Evolutionary conservation across 1,140 invertebrate genomes (phyloP), one percentile per base, ranked within the genome.

Genomic region (Nephila pilipes): DNA sequence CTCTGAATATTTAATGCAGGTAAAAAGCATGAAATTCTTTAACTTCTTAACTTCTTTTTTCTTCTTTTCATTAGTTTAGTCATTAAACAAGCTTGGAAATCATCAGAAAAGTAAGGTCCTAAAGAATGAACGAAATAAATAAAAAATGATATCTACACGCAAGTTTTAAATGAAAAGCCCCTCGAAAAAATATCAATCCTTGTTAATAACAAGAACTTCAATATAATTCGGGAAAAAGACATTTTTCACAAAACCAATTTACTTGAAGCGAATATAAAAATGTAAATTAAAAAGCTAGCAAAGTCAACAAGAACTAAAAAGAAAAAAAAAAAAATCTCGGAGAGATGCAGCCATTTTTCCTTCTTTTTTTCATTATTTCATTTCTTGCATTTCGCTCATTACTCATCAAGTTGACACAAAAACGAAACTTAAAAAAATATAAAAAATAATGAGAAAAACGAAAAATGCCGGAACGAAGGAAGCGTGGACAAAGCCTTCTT

Each of bases 241-340:
- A 81, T 81, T 54, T 81, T 81, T 81, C 80, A 81, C 80, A 55
- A 81, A 81, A 81, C 80, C 80, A 81, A 81, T 81, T 81, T 81
- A 81, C 36, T n/a, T 46, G 25, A 81, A 81, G 80, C 38, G 80
- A 46, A 81, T n/a, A 81, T 81, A 81, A 81, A 81, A 81, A 81
- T 81, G 46, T 55, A 55, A 81, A 81, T 81, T 81, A 81, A 81
- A 81, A 81, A 81, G 80, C 80, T 36, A 55, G 80, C 14, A 81
- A 81, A 81, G 80, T 81, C 80, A 81, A 81, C 80, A 81, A 46
- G 36, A 46, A 81, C 6, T 54, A 55, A 54, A n/a, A 46, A 6
- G 80, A 81, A 81, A 54, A 22, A n/a, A 46, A 22, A 36, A 81
- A 81, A 81, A 55, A 81, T 81, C 38, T 54, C 80, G 1, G 36